phyloP scores from a whole-genome alignment of 2,888 invertebrate genomes.

The Metallyticus violacea region DNA sequence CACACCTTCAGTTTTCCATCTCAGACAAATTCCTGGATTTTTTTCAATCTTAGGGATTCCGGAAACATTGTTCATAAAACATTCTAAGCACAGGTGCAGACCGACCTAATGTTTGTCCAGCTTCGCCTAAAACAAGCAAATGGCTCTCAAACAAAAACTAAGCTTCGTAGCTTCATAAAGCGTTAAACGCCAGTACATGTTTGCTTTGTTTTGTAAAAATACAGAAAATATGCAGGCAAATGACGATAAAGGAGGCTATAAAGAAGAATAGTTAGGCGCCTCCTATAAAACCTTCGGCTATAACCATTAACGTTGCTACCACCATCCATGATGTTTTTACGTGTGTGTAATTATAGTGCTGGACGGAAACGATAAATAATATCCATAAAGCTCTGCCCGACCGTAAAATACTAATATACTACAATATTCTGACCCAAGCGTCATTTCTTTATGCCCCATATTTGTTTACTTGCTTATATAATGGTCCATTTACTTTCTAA shows the following conservation, averaged over 20 bases:
- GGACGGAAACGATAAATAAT: conserved; percentile 16
- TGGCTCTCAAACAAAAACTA: too few relatives aligned
- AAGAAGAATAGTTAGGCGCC: neutral
- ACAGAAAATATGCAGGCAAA: neutral
- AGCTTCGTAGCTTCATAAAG: too few relatives aligned
- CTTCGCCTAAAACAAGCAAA: too few relatives aligned
- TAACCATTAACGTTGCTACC: neutral
- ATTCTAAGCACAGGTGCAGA: too few relatives aligned
- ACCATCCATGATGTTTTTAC: neutral
- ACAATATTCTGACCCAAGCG: neutral
- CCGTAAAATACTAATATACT: neutral
- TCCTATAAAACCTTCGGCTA: neutral
- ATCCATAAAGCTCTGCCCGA: neutral
- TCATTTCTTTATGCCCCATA: neutral
- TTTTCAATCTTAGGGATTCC: too few relatives aligned
- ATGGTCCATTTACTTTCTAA: neutral
- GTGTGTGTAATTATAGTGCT: neutral
- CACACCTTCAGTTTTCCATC: too few relatives aligned
- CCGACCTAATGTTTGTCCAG: too few relatives aligned
- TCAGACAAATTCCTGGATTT: too few relatives aligned
- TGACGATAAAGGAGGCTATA: neutral
- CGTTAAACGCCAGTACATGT: too few relatives aligned
- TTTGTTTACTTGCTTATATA: neutral
- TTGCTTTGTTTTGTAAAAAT: neutral
- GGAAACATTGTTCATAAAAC: too few relatives aligned